These are phyloP conservation scores for Macrotis lagotis DNA, from an alignment of 2,113 vertebrate genomes.

Conservation along the genomic window DNA sequence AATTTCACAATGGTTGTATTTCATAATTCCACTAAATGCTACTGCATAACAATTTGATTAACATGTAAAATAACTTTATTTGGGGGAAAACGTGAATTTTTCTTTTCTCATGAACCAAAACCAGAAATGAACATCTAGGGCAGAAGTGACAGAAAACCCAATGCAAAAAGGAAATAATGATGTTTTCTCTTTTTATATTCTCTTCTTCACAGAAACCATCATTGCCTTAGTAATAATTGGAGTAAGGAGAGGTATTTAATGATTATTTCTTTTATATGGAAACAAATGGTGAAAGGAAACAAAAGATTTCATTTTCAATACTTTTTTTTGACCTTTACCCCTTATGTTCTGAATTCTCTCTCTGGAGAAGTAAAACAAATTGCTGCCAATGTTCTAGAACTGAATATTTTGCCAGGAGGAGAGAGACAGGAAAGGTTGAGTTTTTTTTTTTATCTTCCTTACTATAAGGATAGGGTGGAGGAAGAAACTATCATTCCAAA, in stretches of 20 bases:
- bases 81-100: neutral
- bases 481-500: neutral
- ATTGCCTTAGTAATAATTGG: neutral
- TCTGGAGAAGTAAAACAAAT: neutral
- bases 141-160: neutral
- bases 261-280: neutral
- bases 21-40: neutral
- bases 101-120: neutral
- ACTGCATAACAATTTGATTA: neutral
- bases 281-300: neutral
- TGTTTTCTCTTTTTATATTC: neutral
- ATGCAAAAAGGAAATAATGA: neutral
- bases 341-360: neutral
- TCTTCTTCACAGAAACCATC: neutral
- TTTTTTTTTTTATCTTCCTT: neutral
- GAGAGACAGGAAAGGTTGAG: neutral
- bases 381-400: neutral
- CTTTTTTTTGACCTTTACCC: no score
- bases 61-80: neutral
- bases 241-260: neutral
- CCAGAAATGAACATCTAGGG: neutral
- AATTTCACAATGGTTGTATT: neutral
- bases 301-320: fast-evolving
- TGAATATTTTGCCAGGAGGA: neutral
- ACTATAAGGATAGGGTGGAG: neutral